phyloP scores from a whole-genome alignment of 2,888 invertebrate genomes.

The Hyles lineata region DNA sequence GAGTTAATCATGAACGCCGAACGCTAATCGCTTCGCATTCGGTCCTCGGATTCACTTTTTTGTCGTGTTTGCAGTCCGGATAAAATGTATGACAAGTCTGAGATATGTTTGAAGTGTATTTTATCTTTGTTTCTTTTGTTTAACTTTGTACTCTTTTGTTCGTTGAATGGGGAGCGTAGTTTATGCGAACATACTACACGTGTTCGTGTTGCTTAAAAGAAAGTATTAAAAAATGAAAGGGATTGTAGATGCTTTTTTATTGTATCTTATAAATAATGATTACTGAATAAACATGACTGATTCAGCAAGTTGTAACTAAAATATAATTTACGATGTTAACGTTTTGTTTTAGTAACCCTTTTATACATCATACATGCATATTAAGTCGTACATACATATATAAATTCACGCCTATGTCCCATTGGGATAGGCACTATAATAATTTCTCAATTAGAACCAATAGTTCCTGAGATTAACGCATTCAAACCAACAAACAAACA shows the following conservation, averaged over 20 bases:
- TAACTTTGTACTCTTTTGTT: conserved; percentile 32
- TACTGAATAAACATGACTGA: neutral
- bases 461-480: too few relatives aligned
- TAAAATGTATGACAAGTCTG: conserved; percentile 50
- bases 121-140: conserved; percentile 44
- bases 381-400: too few relatives aligned
- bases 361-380: too few relatives aligned
- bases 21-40: conserved; percentile 60
- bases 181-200: neutral
- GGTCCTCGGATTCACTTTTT: conserved; percentile 53
- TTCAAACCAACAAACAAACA: too few relatives aligned
- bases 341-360: too few relatives aligned
- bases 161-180: conserved; percentile 21
- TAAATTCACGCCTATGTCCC: too few relatives aligned
- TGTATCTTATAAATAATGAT: neutral
- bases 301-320: too few relatives aligned
- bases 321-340: too few relatives aligned
- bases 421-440: too few relatives aligned
- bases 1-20: conserved; percentile 72
- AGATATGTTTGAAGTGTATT: conserved; percentile 51
- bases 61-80: conserved; percentile 55
- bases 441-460: too few relatives aligned
- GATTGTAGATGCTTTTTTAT: neutral
- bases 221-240: neutral
- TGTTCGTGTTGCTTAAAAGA: neutral